Conservation (phyloP, 2,888 invertebrate genomes). For the Oscheius onirici region DNA sequence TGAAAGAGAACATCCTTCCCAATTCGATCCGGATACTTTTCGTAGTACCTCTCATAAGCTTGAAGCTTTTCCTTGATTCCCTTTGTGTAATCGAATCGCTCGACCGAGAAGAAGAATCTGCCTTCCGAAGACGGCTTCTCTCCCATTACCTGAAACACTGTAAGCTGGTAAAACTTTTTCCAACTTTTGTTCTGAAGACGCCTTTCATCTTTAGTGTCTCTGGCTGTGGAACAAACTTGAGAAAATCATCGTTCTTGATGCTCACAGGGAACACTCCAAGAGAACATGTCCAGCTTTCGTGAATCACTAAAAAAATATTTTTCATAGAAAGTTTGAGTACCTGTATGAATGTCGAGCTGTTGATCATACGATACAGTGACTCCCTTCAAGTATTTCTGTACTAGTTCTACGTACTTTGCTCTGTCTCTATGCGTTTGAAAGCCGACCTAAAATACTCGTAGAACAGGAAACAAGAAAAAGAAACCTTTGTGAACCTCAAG, state of each 20-base stretch:
- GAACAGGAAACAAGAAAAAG: neutral
- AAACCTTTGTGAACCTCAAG: conserved; percentile 88
- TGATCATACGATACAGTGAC: conserved; percentile 59
- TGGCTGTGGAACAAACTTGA: conserved; percentile 63
- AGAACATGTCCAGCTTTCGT: conserved; percentile 70
- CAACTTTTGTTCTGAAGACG: conserved; percentile 14
- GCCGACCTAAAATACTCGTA: conserved; percentile 58
- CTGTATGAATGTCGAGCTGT: conserved; percentile 62
- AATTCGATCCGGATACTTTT: conserved; percentile 68
- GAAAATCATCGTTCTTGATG: conserved; percentile 71
- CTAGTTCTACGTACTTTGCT: conserved; percentile 62
- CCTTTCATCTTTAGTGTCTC: conserved; percentile 25
- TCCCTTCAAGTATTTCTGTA: conserved; percentile 60
- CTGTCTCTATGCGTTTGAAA: conserved; percentile 71
- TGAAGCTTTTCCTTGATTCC: conserved; percentile 69
- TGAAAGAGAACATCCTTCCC: conserved; percentile 71
- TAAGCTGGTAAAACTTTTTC: neutral
- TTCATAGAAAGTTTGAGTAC: neutral
- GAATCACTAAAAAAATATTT: conserved; percentile 43
- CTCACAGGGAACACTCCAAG: conserved; percentile 71
- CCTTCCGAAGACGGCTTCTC: conserved; percentile 58
- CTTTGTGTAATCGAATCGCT: conserved; percentile 71
- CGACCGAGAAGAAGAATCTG: conserved; percentile 70
- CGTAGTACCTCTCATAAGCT: conserved; percentile 68
- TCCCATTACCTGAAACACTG: conserved; percentile 58